Evolutionary conservation across 2,797 vertebrate genomes (phyloP).

Genomic region (Crenichthys baileyi): DNA sequence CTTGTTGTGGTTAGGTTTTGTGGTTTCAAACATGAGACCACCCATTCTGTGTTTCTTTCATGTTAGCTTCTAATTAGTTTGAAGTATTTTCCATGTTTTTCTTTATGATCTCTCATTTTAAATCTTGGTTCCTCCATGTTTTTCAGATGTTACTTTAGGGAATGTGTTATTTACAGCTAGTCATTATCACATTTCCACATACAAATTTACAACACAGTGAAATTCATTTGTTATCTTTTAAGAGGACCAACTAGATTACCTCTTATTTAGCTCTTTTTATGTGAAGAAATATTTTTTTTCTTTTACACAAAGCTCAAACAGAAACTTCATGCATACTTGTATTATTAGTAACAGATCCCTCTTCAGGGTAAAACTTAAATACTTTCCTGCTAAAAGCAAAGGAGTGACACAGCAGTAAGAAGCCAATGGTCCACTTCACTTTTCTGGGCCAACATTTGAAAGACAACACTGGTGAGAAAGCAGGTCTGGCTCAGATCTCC

Average conservation of each 20-base stretch:
- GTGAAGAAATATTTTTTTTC: neutral
- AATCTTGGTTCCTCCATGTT: neutral
- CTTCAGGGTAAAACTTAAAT: neutral
- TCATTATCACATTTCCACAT: neutral
- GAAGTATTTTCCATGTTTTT: neutral
- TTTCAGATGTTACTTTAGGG: neutral
- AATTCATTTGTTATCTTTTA: neutral
- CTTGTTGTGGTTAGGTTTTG: conserved; percentile 45
- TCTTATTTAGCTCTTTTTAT: neutral
- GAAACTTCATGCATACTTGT: neutral
- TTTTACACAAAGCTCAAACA: neutral
- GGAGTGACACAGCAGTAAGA: conserved; percentile 40
- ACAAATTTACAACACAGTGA: neutral
- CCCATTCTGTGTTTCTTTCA: conserved; percentile 30
- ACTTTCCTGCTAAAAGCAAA: neutral
- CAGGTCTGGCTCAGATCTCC: conserved; percentile 44
- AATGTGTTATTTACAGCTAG: neutral
- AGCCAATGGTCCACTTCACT: conserved; percentile 22
- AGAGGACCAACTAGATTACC: neutral
- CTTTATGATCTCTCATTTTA: neutral
- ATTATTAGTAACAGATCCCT: neutral
- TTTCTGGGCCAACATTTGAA: conserved; percentile 59
- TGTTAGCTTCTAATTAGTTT: conserved; percentile 14
- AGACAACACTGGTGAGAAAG: conserved; percentile 74
- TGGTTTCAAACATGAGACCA: conserved; percentile 40